Percentiles rank a stretch among this genome's conserved stretches.
phyloP scores from a whole-genome alignment of 2,113 vertebrate genomes.

The Bothrops jararaca region DNA sequence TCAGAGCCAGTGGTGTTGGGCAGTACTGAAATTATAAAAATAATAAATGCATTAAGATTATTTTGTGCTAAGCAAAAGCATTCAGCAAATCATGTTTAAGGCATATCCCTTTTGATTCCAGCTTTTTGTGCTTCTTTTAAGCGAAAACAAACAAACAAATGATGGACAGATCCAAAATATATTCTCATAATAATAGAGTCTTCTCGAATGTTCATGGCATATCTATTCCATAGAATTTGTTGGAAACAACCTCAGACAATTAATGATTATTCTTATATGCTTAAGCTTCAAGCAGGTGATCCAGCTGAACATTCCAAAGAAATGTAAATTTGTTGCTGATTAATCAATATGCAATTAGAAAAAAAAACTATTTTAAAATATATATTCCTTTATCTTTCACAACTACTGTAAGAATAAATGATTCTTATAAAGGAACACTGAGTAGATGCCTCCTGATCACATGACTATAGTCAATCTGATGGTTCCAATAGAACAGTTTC shows the following conservation, averaged over 20 bases:
- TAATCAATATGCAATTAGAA: neutral
- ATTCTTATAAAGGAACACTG: neutral
- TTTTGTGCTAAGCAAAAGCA: neutral
- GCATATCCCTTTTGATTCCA: neutral
- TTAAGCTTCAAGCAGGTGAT: neutral
- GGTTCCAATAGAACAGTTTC: neutral
- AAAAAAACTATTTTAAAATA: neutral
- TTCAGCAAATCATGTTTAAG: neutral
- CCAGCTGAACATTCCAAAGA: neutral
- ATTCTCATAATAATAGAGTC: neutral
- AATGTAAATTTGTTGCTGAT: neutral
- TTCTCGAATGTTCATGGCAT: neutral
- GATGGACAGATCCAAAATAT: neutral
- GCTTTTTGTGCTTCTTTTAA: neutral
- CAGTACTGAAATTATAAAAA: neutral
- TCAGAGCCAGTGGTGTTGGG: neutral
- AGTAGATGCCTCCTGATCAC: neutral
- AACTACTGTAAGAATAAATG: neutral
- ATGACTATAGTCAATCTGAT: neutral
- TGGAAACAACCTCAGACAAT: neutral
- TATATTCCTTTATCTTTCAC: neutral
- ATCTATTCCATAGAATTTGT: neutral
- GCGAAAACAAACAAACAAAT: neutral
- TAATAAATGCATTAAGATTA: neutral
- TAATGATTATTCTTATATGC: neutral